Evolutionary conservation across 2,797 vertebrate genomes (phyloP), one percentile per base, ranked within the genome.

Genomic region (Streptopelia turtur): DNA sequence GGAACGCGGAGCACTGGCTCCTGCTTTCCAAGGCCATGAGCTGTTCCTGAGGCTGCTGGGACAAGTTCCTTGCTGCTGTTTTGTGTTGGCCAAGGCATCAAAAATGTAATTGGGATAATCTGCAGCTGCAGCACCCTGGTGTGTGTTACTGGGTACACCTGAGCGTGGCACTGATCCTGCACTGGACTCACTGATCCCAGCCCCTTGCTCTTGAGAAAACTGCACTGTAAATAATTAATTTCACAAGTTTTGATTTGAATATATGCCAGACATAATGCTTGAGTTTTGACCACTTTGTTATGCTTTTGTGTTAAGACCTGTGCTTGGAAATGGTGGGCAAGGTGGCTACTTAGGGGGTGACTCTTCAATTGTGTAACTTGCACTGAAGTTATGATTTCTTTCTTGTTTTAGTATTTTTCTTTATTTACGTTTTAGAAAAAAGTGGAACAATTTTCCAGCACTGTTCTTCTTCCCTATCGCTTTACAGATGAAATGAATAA

Each of bases 381-480:
- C 4, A 6, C 21, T 66, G 4, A 11, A 35, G 22, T 23, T 0
- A 0, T 12, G 2, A 9, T 33, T 63, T 76, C 1, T 7, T 14
- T 9, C 8, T n/a, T 10, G 4, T 15, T 59, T 57, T 28, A 15
- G 13, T 65, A 1, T 25, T 31, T 53, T 35, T 20, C 85, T 81
- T 37, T 59, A 16, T 52, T 21, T 60, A 5, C 89, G 31, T 94
- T 14, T n/a, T 95, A 99, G 99, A 99, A 98, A 98, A 98, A 96
- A 91, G 94, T 99, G 50, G 98, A 99, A n/a, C 91, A 97, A 1
- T 99, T 99, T 92, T 90, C 98, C 79, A 98, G 98, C 85, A 98
- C 94, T 1, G 70, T 99, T 71, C 87, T 97, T n/a, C 92, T 99
- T 13, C 99, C 99, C 0, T 95, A 99, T 92, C 96, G 97, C 22